Evolutionary conservation across 2,797 vertebrate genomes (phyloP).

Genomic region (Protonibea diacanthus): DNA sequence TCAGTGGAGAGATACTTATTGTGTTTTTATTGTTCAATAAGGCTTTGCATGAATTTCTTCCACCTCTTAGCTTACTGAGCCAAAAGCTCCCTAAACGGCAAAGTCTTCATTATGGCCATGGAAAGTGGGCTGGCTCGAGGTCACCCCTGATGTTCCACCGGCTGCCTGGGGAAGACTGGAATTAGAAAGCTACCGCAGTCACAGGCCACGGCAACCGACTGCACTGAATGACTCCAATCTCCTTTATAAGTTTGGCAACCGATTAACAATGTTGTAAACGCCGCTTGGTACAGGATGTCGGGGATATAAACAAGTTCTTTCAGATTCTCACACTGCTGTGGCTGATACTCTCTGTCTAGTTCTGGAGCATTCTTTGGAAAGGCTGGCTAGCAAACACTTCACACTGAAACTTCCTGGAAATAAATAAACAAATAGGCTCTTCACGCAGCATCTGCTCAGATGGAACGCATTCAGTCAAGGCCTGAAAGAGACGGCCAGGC

Average conservation of each 20-base stretch:
- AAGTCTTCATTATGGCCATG: slow-evolving; percentile 75
- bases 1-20: slow-evolving; percentile 68
- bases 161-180: slow-evolving; percentile 71
- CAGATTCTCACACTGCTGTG: slow-evolving; percentile 43
- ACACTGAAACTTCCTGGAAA: slow-evolving; percentile 72
- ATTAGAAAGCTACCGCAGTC: slow-evolving; percentile 67
- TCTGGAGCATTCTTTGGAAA: slow-evolving; percentile 63
- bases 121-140: slow-evolving; percentile 73
- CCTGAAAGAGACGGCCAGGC: slow-evolving; percentile 70
- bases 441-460: slow-evolving; percentile 78
- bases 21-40: slow-evolving; percentile 77
- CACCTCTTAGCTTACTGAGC: slow-evolving; percentile 67
- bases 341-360: slow-evolving; percentile 39
- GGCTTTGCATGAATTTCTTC: slow-evolving; percentile 74
- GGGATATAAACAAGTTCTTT: slow-evolving; percentile 65
- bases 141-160: slow-evolving; percentile 71
- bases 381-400: slow-evolving; percentile 63
- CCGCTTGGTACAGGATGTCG: slow-evolving; percentile 56
- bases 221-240: slow-evolving; percentile 59
- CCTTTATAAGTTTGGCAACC: slow-evolving; percentile 71
- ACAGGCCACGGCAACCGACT: slow-evolving; percentile 58
- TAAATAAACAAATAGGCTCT: slow-evolving; percentile 77
- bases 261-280: slow-evolving; percentile 70
- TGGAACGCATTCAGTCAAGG: slow-evolving; percentile 75
- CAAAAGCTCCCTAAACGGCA: slow-evolving; percentile 70